Percentiles rank a stretch among this genome's conserved stretches.
Conservation (phyloP, 2,888 invertebrate genomes). For the Hydriomena furcata region DNA sequence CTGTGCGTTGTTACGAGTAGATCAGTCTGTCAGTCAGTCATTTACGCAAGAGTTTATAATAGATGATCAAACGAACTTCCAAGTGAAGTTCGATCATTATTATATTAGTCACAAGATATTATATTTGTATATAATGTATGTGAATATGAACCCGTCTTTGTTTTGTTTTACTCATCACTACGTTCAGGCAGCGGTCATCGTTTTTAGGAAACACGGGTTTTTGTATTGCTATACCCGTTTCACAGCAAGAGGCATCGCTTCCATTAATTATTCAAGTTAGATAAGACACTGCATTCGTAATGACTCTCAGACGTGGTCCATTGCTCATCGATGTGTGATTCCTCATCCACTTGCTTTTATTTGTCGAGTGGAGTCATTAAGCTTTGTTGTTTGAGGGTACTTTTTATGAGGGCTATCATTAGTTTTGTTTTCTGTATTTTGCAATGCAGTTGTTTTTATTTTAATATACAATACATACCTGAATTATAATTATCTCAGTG, state of each 20-base stretch:
- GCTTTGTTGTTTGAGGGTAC: conserved; percentile 45
- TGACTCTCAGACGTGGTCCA: conserved; percentile 67
- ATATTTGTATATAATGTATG: too few relatives aligned
- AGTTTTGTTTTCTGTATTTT: conserved; percentile 15
- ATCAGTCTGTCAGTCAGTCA: too few relatives aligned
- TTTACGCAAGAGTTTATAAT: too few relatives aligned
- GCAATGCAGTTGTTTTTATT: conserved; percentile 8
- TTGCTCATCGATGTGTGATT: conserved; percentile 73
- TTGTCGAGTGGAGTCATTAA: conserved; percentile 63
- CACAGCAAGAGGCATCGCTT: conserved; percentile 76
- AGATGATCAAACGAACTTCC: too few relatives aligned
- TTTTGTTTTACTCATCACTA: too few relatives aligned
- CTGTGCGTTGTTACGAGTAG: too few relatives aligned
- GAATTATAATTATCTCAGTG: too few relatives aligned
- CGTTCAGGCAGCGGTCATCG: neutral
- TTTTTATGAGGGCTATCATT: conserved; percentile 26
- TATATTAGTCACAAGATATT: too few relatives aligned
- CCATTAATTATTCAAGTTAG: conserved; percentile 82
- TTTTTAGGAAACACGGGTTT: conserved; percentile 5
- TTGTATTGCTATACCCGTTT: conserved; percentile 44
- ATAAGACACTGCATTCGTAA: conserved; percentile 81
- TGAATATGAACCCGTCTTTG: too few relatives aligned
- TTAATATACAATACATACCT: neutral
- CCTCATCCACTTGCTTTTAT: conserved; percentile 54
- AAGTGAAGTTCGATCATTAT: too few relatives aligned